These are phyloP conservation scores for Phallusia fumigata DNA, from an alignment of 23 tunicate species.

Conservation along the genomic window DNA sequence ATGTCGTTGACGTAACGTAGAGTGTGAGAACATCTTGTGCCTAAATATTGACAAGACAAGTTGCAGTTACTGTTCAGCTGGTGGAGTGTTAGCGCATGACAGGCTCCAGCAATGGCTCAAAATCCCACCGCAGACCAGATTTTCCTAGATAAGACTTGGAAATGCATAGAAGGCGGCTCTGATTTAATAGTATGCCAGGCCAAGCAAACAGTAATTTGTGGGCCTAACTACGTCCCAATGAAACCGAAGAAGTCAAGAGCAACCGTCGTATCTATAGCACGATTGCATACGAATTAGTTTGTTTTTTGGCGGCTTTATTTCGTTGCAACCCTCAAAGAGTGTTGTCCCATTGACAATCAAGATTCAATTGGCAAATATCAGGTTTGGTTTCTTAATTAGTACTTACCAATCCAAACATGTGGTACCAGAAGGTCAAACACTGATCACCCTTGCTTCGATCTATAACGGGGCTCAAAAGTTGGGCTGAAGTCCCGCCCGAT, in stretches of 20 bases:
- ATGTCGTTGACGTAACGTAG: neutral
- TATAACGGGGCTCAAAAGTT: slow-evolving; percentile 17
- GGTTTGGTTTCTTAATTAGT: neutral
- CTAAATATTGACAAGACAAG: neutral
- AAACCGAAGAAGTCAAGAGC: no score
- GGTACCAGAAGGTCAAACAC: slow-evolving; percentile 69
- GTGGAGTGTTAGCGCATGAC: neutral
- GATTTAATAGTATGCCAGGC: no score
- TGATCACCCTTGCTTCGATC: neutral
- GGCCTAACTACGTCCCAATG: no score
- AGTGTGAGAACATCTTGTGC: neutral
- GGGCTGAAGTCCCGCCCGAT: neutral
- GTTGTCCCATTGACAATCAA: no score
- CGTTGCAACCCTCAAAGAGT: neutral
- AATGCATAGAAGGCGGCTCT: no score
- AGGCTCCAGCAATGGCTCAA: neutral
- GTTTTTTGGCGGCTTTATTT: no score
- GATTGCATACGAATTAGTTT: no score
- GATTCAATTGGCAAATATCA: no score
- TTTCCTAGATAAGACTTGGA: no score
- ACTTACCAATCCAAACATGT: slow-evolving; percentile 74
- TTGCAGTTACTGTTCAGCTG: neutral
- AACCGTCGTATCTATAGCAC: no score
- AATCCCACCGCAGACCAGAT: no score
- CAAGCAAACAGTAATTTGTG: no score